Conservation (phyloP, 2,888 invertebrate species). For the Dendrolimus houi region DNA sequence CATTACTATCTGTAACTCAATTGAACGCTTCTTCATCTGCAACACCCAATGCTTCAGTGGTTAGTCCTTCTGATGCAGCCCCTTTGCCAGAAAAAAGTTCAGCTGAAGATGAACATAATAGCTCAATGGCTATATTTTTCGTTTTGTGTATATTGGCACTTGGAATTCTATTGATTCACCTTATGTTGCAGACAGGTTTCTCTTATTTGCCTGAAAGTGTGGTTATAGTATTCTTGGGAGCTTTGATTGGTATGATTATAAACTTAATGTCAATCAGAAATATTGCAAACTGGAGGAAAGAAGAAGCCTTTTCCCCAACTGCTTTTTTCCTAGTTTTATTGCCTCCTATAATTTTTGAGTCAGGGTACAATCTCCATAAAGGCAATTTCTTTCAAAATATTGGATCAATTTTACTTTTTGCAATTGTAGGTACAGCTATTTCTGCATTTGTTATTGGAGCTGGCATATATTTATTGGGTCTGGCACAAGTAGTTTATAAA, state of each 20-base stretch:
- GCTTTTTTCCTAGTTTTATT: conserved; percentile 97
- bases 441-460: conserved; percentile 98
- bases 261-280: conserved; percentile 92
- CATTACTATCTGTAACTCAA: conserved; percentile 40
- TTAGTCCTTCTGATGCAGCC: conserved; percentile 83
- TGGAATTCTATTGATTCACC: conserved; percentile 95
- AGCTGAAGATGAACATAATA: conserved; percentile 96
- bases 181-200: conserved; percentile 96
- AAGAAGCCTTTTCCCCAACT: conserved; percentile 98
- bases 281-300: conserved; percentile 96
- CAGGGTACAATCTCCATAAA: conserved; percentile 98
- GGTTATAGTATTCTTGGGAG: conserved; percentile 96
- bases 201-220: conserved; percentile 98
- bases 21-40: conserved; percentile 49
- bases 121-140: conserved; percentile 98
- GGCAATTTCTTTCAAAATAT: conserved; percentile 98
- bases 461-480: conserved; percentile 94
- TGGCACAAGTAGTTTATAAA: conserved; percentile 93
- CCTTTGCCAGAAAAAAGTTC: conserved; percentile 91
- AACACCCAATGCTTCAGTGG: conserved; percentile 51
- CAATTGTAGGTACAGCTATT: conserved; percentile 97
- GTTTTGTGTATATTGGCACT: conserved; percentile 96
- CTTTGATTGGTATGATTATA: conserved; percentile 92
- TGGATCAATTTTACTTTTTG: conserved; percentile 98
- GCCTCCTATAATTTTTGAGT: conserved; percentile 99